A percentile compares a stretch with the other conserved stretches of the same genome.
phyloP scores from a whole-genome alignment of 2,888 invertebrate species.

The Harpagoxenus sublaevis region DNA sequence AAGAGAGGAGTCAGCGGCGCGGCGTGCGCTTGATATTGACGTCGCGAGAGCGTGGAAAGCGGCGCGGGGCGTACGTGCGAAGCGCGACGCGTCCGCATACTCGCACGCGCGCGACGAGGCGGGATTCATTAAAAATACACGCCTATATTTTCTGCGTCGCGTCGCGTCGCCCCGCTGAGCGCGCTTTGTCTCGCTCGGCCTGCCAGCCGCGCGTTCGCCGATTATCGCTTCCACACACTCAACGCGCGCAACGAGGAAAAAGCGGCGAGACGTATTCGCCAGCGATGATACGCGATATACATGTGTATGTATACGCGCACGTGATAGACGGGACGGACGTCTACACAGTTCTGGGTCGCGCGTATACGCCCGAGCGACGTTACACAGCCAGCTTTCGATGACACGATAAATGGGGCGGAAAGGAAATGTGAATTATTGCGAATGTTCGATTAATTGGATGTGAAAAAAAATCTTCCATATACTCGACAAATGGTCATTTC shows the following conservation, averaged over 20 bases:
- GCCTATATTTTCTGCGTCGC: slow-evolving; percentile 44
- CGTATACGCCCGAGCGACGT: not conserved
- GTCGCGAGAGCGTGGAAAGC: slow-evolving; percentile 45
- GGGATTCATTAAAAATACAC: slow-evolving; percentile 53
- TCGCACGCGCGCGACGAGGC: slow-evolving; percentile 35
- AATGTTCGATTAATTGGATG: slow-evolving; percentile 2
- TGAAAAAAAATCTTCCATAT: slow-evolving; percentile 1
- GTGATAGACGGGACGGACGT: slow-evolving; percentile 4
- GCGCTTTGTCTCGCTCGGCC: slow-evolving; percentile 12
- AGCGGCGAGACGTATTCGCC: slow-evolving; percentile 12
- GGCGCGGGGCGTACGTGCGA: slow-evolving; percentile 56
- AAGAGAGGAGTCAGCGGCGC: not conserved
- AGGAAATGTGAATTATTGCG: slow-evolving; percentile 37
- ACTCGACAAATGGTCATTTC: not conserved
- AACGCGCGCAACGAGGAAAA: slow-evolving; percentile 28
- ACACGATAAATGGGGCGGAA: slow-evolving; percentile 64
- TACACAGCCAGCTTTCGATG: slow-evolving; percentile 56
- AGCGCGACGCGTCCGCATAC: slow-evolving; percentile 46
- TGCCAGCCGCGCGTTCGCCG: slow-evolving; percentile 32
- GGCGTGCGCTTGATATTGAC: slow-evolving; percentile 28
- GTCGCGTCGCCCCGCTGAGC: not conserved
- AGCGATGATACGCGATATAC: not conserved
- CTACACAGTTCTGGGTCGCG: slow-evolving; percentile 14
- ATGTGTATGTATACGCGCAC: not conserved
- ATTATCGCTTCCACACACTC: slow-evolving; percentile 38